Evolutionary conservation across 2,113 vertebrate species (phyloP).

Genomic region (Leptosomus discolor): DNA sequence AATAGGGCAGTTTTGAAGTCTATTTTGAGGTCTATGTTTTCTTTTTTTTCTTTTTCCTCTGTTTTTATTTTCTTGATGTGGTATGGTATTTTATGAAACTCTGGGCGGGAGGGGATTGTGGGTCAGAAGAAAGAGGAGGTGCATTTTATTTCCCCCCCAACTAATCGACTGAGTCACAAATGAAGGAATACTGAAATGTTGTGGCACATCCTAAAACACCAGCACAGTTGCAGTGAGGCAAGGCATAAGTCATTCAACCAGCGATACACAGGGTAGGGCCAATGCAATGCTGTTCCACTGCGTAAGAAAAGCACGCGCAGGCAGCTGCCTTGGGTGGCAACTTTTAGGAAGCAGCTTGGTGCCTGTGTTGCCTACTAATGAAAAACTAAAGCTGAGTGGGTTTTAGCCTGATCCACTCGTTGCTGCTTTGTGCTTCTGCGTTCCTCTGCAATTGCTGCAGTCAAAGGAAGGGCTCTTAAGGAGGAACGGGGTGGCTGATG

Average conservation of each 20-base stretch:
- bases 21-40: neutral
- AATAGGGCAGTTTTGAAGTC: neutral
- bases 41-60: neutral
- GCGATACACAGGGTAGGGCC: accelerated
- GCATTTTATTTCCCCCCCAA: accelerated
- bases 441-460: neutral
- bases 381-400: neutral
- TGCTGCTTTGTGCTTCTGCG: neutral
- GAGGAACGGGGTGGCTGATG: neutral
- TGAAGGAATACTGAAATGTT: neutral
- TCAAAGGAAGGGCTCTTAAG: neutral
- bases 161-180: neutral
- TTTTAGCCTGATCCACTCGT: neutral
- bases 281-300: neutral
- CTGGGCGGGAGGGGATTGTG: accelerated
- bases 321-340: neutral
- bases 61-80: neutral
- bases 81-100: neutral
- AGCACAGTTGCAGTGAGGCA: neutral
- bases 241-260: neutral
- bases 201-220: neutral
- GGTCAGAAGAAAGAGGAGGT: neutral
- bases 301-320: neutral
- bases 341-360: neutral
- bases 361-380: accelerated